These are phyloP conservation scores for Anodontia alba DNA, from an alignment of 2,888 invertebrate species.

Conservation along the genomic window DNA sequence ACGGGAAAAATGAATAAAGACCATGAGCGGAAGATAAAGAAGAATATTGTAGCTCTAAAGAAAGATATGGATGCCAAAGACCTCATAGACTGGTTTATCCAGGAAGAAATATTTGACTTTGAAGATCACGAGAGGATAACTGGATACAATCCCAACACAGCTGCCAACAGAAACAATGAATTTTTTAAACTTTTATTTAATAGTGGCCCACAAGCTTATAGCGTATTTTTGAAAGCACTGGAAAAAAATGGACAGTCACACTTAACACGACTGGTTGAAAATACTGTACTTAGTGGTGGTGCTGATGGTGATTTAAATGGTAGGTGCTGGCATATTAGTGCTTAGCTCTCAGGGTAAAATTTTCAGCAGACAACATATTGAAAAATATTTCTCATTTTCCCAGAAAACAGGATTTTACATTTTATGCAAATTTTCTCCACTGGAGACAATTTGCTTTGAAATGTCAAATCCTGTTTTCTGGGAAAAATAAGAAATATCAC, in stretches of 20 bases:
- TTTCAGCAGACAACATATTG: no score
- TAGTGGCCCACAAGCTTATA: conserved; percentile 46
- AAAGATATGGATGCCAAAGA: conserved; percentile 57
- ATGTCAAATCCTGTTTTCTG: no score
- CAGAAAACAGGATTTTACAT: no score
- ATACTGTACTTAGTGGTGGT: conserved; percentile 24
- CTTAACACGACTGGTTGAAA: conserved; percentile 42
- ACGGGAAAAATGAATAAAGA: conserved; percentile 42
- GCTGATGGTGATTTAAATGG: not conserved
- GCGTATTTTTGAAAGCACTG: conserved; percentile 50
- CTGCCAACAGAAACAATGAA: conserved; percentile 47
- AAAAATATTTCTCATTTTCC: no score
- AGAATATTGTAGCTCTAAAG: conserved; percentile 40
- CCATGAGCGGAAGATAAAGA: conserved; percentile 47
- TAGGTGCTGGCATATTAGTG: no score
- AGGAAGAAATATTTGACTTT: conserved; percentile 54
- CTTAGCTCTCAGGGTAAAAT: not conserved
- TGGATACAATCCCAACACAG: conserved; percentile 54
- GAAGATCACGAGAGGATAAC: conserved; percentile 46
- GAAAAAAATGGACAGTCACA: conserved; percentile 25
- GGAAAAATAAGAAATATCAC: no score
- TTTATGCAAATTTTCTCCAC: no score
- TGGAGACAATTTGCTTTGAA: no score
- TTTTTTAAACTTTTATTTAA: conserved; percentile 42
- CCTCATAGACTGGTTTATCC: conserved; percentile 47